Evolutionary conservation across 2,797 vertebrate species (phyloP).

Genomic region (Pampus argenteus): DNA sequence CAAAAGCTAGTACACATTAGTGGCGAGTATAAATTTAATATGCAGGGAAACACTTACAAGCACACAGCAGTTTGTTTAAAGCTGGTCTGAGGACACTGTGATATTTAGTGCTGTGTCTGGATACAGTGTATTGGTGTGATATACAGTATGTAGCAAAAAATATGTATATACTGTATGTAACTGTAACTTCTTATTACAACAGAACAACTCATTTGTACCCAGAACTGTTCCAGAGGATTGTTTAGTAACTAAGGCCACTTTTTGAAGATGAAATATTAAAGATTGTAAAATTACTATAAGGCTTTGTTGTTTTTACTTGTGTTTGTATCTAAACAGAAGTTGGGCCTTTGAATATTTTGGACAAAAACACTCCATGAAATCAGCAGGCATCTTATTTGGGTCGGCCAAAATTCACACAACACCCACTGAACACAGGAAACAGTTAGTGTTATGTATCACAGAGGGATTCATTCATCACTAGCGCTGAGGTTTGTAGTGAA

Average conservation of each 20-base stretch:
- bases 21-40: constrained; percentile 1
- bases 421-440: not conserved
- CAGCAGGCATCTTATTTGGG: not conserved
- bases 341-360: not conserved
- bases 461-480: no score
- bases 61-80: constrained; percentile 8
- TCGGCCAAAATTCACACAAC: constrained; percentile 1
- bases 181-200: constrained; percentile 46
- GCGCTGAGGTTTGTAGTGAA: not conserved
- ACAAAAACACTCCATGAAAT: not conserved
- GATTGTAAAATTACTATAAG: constrained; percentile 33
- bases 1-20: not conserved
- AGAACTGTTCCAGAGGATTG: constrained; percentile 52
- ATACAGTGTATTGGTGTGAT: constrained; percentile 32
- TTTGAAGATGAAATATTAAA: constrained; percentile 71
- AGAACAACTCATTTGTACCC: constrained; percentile 55
- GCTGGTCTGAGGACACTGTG: constrained; percentile 1
- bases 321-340: constrained; percentile 19
- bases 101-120: not conserved
- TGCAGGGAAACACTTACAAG: constrained; percentile 14
- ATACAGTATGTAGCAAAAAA: constrained; percentile 54
- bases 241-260: constrained; percentile 61
- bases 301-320: constrained; percentile 38
- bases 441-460: no score
- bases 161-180: constrained; percentile 55